Percentiles rank a stretch among this genome's conserved stretches.
phyloP scores from a whole-genome alignment of 1,140 invertebrate genomes.

The Whitmania pigra region DNA sequence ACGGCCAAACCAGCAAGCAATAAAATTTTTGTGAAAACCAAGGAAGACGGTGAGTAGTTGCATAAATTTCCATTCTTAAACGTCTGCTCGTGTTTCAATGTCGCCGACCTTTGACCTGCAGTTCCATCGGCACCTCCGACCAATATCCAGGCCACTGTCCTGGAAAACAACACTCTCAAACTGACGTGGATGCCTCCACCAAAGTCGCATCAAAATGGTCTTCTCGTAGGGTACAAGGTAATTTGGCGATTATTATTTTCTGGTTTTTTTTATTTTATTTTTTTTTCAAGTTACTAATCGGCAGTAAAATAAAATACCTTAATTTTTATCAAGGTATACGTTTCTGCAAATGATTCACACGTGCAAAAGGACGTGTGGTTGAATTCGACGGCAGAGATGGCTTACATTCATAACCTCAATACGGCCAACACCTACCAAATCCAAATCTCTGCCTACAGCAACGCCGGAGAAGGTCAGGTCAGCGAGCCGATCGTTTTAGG shows the following conservation, averaged over 20 bases:
- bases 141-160: constrained; percentile 65
- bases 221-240: constrained; percentile 68
- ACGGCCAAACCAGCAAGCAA: constrained; percentile 63
- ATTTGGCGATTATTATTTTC: constrained; percentile 12
- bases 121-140: constrained; percentile 66
- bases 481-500: constrained; percentile 34
- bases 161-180: constrained; percentile 63
- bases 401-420: constrained; percentile 45
- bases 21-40: constrained; percentile 41
- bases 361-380: constrained; percentile 57
- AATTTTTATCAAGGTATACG: constrained; percentile 50
- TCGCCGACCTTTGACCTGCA: constrained; percentile 37
- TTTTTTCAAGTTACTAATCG: background rate
- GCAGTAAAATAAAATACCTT: background rate
- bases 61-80: constrained; percentile 5
- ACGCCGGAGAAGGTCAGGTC: constrained; percentile 34
- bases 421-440: constrained; percentile 58
- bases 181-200: constrained; percentile 68
- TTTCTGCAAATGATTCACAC: constrained; percentile 52
- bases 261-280: background rate
- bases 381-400: constrained; percentile 54
- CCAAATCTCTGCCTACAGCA: constrained; percentile 59
- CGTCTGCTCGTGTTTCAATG: too few relatives aligned
- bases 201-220: constrained; percentile 63
- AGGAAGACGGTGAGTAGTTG: constrained; percentile 41